Percentiles rank a stretch among this genome's conserved stretches.
phyloP scores from a whole-genome alignment of 2,797 vertebrate genomes.

The Acropternis orthonyx region DNA sequence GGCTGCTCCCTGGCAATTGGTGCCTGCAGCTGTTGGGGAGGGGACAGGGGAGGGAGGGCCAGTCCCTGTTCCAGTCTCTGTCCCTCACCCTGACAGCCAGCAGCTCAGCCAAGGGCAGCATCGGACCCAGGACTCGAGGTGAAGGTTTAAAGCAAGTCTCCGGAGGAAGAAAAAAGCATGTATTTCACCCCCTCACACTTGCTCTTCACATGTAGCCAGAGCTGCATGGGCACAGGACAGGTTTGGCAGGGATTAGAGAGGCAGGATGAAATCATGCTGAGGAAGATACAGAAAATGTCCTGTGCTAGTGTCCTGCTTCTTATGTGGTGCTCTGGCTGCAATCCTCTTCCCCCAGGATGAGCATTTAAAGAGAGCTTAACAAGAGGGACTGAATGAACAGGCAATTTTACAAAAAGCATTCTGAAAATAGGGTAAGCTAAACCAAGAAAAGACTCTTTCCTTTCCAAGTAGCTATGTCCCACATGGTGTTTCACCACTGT shows the following conservation, averaged over 20 bases:
- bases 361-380: not conserved
- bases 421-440: not conserved
- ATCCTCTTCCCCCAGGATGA: not conserved
- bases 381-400: not conserved
- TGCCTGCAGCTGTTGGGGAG: conserved; percentile 58
- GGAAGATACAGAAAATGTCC: not conserved
- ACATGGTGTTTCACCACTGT: not conserved
- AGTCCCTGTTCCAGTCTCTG: not conserved
- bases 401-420: not conserved
- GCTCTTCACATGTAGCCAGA: not conserved
- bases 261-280: not conserved
- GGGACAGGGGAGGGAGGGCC: not conserved
- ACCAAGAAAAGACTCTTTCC: not conserved
- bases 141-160: not conserved
- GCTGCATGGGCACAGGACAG: not conserved
- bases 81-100: not conserved
- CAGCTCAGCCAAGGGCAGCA: not conserved
- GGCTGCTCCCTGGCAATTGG: conserved; percentile 62
- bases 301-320: not conserved
- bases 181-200: not conserved
- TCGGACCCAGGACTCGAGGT: accelerated
- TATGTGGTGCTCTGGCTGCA: accelerated
- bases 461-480: not conserved
- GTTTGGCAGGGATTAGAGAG: not conserved
- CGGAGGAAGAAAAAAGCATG: not conserved